Evolutionary conservation across 2,797 vertebrate species (phyloP).

Genomic region (Silurus lanzhouensis): DNA sequence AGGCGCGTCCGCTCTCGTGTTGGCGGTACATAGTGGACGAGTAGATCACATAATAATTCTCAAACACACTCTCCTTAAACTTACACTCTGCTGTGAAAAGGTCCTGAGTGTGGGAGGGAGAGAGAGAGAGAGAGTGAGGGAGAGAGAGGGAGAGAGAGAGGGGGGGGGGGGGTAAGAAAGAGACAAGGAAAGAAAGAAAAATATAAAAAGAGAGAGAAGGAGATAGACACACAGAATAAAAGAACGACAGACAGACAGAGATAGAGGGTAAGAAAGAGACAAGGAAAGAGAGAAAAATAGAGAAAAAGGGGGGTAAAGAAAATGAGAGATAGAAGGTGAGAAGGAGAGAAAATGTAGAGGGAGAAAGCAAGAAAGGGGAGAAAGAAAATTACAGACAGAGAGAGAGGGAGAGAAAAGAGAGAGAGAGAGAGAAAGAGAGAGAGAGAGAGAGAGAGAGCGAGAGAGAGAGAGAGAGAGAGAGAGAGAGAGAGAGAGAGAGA

Average conservation of each 20-base stretch:
- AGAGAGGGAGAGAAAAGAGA: constrained; percentile 16
- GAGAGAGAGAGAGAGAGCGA: not conserved
- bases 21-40: constrained; percentile 95
- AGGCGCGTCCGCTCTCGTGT: constrained; percentile 93
- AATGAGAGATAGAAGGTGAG: too few species aligned
- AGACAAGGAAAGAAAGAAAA: too few species aligned
- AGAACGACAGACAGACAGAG: too few species aligned
- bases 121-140: constrained; percentile 22
- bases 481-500: too few species aligned
- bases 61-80: constrained; percentile 98
- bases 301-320: too few species aligned
- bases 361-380: too few species aligned
- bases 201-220: not conserved
- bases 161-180: too few species aligned
- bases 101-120: constrained; percentile 66
- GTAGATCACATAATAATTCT: constrained; percentile 99
- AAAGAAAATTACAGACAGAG: too few species aligned
- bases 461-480: constrained; percentile 2
- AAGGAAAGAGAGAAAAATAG: too few species aligned
- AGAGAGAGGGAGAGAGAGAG: not conserved
- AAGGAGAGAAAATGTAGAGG: too few species aligned
- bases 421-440: constrained; percentile 31
- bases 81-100: constrained; percentile 95
- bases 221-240: too few species aligned
- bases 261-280: too few species aligned